Conservation (phyloP, 2,888 invertebrate genomes). For the Meganola albula region DNA sequence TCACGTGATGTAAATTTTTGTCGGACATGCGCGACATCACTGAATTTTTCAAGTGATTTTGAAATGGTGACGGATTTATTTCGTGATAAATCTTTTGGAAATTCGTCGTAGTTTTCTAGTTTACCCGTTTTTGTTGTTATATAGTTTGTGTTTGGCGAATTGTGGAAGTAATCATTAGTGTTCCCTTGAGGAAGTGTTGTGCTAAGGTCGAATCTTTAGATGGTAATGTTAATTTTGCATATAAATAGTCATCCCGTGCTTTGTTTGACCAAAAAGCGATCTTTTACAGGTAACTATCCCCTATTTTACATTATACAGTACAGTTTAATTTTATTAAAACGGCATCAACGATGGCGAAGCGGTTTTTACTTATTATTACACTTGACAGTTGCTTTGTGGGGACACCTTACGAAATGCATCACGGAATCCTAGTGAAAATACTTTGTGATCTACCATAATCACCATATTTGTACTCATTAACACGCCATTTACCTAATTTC, state of each 20-base stretch:
- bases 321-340: conserved; percentile 10
- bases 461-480: too few species aligned
- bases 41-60: conserved; percentile 67
- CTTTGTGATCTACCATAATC: too few species aligned
- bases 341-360: conserved; percentile 20
- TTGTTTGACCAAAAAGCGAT: conserved; percentile 36
- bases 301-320: conserved; percentile 15
- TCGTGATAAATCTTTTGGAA: conserved; percentile 40
- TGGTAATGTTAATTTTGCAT: conserved; percentile 52
- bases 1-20: conserved; percentile 77
- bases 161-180: conserved; percentile 43
- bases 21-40: conserved; percentile 69
- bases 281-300: conserved; percentile 20
- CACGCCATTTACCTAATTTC: too few species aligned
- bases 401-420: conserved; percentile 23
- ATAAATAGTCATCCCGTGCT: conserved; percentile 43
- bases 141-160: conserved; percentile 33
- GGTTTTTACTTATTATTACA: conserved; percentile 11
- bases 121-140: conserved; percentile 29
- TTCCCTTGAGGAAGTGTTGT: conserved; percentile 52
- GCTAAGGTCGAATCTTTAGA: conserved; percentile 62
- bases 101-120: conserved; percentile 33
- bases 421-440: too few species aligned
- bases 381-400: conserved; percentile 32
- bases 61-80: conserved; percentile 57